Evolutionary conservation across 1,140 invertebrate species (phyloP).

Genomic region (Lethocerus indicus): DNA sequence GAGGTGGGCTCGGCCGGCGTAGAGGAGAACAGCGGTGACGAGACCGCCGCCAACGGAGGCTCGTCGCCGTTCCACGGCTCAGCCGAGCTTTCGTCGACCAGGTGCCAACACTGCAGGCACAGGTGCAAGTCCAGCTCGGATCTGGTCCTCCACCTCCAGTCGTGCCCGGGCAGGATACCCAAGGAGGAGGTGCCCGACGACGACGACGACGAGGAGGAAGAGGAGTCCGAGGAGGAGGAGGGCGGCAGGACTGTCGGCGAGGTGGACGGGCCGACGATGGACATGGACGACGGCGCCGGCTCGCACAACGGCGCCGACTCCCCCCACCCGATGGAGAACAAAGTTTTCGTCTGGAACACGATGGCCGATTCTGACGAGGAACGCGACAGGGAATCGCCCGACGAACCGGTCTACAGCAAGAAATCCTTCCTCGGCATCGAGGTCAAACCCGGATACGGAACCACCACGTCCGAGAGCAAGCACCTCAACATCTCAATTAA

Average conservation of each 20-base stretch:
- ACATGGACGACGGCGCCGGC: slow-evolving; percentile 12
- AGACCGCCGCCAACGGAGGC: slow-evolving; percentile 26
- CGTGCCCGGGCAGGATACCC: slow-evolving; percentile 37
- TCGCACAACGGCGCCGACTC: slow-evolving; percentile 15
- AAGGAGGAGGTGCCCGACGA: slow-evolving; percentile 16
- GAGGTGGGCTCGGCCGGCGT: too few relatives aligned
- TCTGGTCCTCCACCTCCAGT: slow-evolving; percentile 50
- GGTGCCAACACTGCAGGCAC: slow-evolving; percentile 69
- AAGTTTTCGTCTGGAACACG: slow-evolving; percentile 60
- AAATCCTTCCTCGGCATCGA: slow-evolving; percentile 11
- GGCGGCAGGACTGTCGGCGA: too few relatives aligned
- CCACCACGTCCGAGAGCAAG: not conserved
- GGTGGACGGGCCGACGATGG: too few relatives aligned
- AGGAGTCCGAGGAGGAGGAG: slow-evolving; percentile 22
- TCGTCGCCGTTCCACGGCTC: slow-evolving; percentile 22
- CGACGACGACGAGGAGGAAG: slow-evolving; percentile 13
- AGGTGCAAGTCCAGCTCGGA: slow-evolving; percentile 66
- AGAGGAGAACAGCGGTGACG: slow-evolving; percentile 24
- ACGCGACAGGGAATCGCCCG: too few relatives aligned
- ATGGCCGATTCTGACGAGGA: slow-evolving; percentile 19
- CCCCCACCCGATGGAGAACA: slow-evolving; percentile 53
- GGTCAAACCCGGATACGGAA: slow-evolving; percentile 10
- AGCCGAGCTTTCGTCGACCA: slow-evolving; percentile 32
- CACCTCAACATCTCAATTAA: too few relatives aligned
- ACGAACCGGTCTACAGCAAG: slow-evolving; percentile 4